These are phyloP conservation scores for Rhagium mordax DNA, from an alignment of 2,888 invertebrate species.

Conservation along the genomic window DNA sequence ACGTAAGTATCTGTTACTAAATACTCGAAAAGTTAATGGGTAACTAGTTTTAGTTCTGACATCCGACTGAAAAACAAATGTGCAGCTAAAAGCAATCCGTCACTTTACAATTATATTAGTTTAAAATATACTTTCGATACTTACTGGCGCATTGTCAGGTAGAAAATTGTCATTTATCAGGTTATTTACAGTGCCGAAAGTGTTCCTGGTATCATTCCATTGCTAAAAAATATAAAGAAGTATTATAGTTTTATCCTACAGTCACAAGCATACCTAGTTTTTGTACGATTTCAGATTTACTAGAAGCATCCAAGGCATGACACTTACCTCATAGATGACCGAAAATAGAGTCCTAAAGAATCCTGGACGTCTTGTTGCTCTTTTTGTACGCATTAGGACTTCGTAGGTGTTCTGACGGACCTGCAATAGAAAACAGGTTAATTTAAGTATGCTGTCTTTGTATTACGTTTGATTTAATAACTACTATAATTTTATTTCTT, in stretches of 20 bases:
- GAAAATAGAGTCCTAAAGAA: constrained; percentile 64
- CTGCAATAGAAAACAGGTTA: constrained; percentile 11
- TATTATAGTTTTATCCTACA: not conserved
- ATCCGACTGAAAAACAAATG: too few relatives aligned
- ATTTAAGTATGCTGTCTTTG: not conserved
- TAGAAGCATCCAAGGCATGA: too few relatives aligned
- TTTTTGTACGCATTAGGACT: constrained; percentile 38
- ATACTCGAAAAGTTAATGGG: too few relatives aligned
- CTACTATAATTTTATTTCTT: too few relatives aligned
- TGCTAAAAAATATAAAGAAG: constrained; percentile 66
- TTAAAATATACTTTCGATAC: too few relatives aligned
- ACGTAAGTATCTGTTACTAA: too few relatives aligned
- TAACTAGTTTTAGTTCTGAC: too few relatives aligned
- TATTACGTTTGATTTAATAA: not conserved
- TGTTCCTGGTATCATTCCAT: constrained; percentile 71
- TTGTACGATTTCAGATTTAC: too few relatives aligned
- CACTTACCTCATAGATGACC: constrained; percentile 62
- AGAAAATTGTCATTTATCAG: constrained; percentile 68
- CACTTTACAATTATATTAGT: too few relatives aligned
- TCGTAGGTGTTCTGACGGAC: not conserved
- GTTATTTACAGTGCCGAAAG: constrained; percentile 68
- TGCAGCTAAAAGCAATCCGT: too few relatives aligned
- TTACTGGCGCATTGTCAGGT: constrained; percentile 66
- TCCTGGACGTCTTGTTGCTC: constrained; percentile 57
- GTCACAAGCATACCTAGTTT: too few relatives aligned